These are phyloP conservation scores for Loxodonta africana DNA, from an alignment of 2,113 vertebrate species.

Conservation along the genomic window DNA sequence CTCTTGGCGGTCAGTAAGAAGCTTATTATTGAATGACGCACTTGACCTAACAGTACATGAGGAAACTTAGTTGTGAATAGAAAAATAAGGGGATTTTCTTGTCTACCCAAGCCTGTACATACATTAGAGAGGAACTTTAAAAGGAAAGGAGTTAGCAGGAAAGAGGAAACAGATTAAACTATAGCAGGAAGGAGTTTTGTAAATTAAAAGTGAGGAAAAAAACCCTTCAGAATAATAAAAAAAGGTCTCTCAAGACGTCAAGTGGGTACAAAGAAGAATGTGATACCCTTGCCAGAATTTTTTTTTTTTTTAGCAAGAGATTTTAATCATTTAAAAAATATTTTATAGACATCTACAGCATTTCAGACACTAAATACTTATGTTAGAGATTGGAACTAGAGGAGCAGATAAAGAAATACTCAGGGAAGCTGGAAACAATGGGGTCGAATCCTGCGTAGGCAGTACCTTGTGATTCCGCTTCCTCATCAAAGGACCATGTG, in stretches of 20 bases:
- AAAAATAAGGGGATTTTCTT: neutral
- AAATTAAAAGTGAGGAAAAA: conserved; percentile 32
- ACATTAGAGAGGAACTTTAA: neutral
- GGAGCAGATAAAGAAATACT: fast-evolving
- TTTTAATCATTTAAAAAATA: neutral
- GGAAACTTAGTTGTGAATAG: fast-evolving
- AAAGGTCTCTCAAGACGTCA: neutral
- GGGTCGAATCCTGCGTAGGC: fast-evolving
- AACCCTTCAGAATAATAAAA: neutral
- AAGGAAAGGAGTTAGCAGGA: conserved; percentile 42
- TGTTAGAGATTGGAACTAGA: neutral
- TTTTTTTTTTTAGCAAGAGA: neutral
- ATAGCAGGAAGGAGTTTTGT: conserved; percentile 67
- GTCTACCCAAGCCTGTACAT: fast-evolving
- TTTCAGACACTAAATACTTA: fast-evolving
- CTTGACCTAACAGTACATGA: fast-evolving
- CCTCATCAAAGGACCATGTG: neutral
- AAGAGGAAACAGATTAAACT: conserved; percentile 63
- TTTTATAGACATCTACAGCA: neutral
- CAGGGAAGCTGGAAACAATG: fast-evolving
- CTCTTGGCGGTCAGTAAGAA: fast-evolving
- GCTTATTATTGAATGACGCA: fast-evolving
- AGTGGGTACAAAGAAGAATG: neutral
- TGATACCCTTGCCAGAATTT: neutral
- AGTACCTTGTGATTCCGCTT: fast-evolving